These are phyloP conservation scores for Promerops cafer DNA, from an alignment of 2,113 vertebrate genomes.

Conservation along the genomic window DNA sequence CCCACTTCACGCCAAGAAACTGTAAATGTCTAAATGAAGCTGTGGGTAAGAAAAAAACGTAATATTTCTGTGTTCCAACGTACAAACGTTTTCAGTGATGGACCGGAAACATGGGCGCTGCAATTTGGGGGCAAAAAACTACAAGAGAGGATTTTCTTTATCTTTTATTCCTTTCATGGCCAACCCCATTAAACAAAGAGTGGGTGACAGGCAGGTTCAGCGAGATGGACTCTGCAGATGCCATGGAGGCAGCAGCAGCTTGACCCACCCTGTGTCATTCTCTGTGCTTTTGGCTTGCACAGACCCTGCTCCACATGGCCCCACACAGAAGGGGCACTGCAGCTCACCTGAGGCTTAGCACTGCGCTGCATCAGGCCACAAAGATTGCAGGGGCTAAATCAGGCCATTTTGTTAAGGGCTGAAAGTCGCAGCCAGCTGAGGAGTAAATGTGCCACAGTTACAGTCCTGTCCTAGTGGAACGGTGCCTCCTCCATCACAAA, in stretches of 20 bases:
- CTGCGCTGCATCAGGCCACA: fast-evolving
- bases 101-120: fast-evolving
- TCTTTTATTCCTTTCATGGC: background rate
- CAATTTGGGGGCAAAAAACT: background rate
- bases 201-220: background rate
- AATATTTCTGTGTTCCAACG: background rate
- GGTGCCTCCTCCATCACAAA: constrained; percentile 50
- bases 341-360: background rate
- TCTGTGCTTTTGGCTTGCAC: background rate
- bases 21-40: background rate
- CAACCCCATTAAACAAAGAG: background rate
- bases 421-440: background rate
- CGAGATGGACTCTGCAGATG: fast-evolving
- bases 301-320: background rate
- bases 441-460: background rate
- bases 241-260: background rate
- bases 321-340: background rate
- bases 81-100: background rate
- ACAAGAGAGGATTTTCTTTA: background rate
- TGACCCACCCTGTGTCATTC: fast-evolving
- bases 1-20: background rate
- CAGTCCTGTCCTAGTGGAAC: background rate
- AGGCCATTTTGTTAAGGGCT: background rate
- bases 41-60: background rate
- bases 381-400: background rate